Evolutionary conservation across 2,888 invertebrate genomes (phyloP), one percentile per base, ranked within the genome.

Genomic region (Rhogogaster chlorosoma): DNA sequence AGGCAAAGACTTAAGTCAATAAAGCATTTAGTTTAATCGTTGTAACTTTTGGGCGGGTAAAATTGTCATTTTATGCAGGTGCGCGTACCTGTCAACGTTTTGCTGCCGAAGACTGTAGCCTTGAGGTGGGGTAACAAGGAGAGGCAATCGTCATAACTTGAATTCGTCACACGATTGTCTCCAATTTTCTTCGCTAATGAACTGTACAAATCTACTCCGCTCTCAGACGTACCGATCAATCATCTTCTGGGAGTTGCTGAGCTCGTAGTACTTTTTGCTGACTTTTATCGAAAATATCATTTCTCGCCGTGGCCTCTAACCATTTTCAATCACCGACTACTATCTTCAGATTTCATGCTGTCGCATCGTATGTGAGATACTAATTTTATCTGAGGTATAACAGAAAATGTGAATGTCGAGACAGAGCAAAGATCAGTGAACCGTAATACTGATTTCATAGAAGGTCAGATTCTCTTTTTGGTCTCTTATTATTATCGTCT

Each of bases 101-200:
- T 61, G 61, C 57, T 57, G 80, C 38, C 38, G 26, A 80, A 61
- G 38, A 61, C 29, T 61, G 61, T 61, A n/a, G 61, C 22, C 38
- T 22, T 22, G 61, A 9, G 80, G 80, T 80, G 57, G 61, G 83
- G 83, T 83, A 67, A 82, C 82, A 64, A 82, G 82, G 29, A 32
- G 49, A 29, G 67, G 83, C 83, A 83, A 83, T 83, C 45, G 83
- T 67, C 64, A 83, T 67, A 83, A 70, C 45, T 45, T 22, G 67
- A 83, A 83, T 83, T 83, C 83, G 67, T 83, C 83, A 83, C 67
- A 45, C 45, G 70, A 83, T 83, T 83, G 67, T 49, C 45, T 83
- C 70, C 67, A 83, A 83, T 83, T 83, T 83, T 83, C 83, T 45
- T 49, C 83, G 83, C 49, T 83, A 83, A 83, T 67, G 83, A 83